Conservation (phyloP, 2,113 vertebrate genomes). For the Alexandromys fortis region DNA sequence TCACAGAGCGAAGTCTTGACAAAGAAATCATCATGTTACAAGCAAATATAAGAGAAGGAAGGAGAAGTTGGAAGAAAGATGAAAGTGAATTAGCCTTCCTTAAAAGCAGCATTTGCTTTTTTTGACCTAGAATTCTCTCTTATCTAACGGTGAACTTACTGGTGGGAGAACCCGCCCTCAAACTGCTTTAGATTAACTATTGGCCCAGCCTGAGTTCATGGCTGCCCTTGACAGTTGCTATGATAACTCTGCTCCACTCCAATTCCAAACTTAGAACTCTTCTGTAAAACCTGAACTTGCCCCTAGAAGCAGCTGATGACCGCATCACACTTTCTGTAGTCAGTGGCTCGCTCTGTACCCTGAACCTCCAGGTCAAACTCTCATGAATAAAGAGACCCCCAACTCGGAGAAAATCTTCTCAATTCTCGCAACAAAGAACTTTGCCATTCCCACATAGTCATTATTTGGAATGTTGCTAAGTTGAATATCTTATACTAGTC, state of each 20-base stretch:
- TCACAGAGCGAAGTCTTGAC: background rate
- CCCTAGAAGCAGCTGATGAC: background rate
- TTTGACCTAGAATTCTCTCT: background rate
- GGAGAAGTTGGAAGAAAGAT: background rate
- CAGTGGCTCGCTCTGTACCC: background rate
- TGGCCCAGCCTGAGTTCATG: background rate
- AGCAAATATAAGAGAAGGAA: background rate
- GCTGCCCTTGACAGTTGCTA: background rate
- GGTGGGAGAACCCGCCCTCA: fast-evolving
- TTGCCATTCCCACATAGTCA: background rate
- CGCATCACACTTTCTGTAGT: background rate
- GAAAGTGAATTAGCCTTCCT: background rate
- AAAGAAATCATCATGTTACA: background rate
- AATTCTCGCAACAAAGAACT: background rate
- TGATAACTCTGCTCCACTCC: background rate
- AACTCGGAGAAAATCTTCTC: background rate
- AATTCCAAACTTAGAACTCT: background rate
- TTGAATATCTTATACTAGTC: background rate
- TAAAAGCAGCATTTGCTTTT: background rate
- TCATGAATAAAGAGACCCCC: background rate
- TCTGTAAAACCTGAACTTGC: background rate
- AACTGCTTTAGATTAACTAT: background rate
- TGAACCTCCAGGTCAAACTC: background rate
- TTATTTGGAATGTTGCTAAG: background rate
- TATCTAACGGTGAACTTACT: background rate